A percentile compares a stretch with the other conserved stretches of the same genome.
phyloP scores from a whole-genome alignment of 2,113 vertebrate species.

The Turdus rufiventris region DNA sequence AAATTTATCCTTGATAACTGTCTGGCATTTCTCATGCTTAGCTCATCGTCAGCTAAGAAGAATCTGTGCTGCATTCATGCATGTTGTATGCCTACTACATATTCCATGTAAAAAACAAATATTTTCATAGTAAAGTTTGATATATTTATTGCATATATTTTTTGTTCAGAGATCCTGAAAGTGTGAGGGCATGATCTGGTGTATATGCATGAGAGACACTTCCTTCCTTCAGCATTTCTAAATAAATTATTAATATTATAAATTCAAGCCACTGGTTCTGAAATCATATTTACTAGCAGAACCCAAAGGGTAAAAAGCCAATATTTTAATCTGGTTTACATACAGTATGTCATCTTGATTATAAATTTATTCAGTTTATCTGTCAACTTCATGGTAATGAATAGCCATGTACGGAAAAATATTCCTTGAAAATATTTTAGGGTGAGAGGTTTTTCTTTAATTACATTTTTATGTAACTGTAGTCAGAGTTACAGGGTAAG shows the following conservation, averaged over 20 bases:
- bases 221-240: background rate
- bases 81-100: background rate
- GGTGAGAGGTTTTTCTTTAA: slow-evolving; percentile 49
- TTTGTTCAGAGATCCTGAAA: background rate
- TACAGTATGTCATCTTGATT: slow-evolving; percentile 44
- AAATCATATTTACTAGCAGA: background rate
- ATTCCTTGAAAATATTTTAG: slow-evolving; percentile 57
- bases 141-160: background rate
- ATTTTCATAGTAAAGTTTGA: background rate
- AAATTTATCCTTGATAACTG: background rate
- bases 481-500: slow-evolving; percentile 45
- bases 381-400: slow-evolving; percentile 54
- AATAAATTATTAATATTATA: slow-evolving; percentile 35
- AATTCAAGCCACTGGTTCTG: background rate
- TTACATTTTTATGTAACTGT: slow-evolving; percentile 67
- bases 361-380: slow-evolving; percentile 65
- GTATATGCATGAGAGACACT: background rate
- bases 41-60: background rate
- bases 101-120: background rate
- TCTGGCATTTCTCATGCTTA: background rate
- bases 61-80: background rate
- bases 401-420: slow-evolving; percentile 46
- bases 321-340: slow-evolving; percentile 60
- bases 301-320: slow-evolving; percentile 36
- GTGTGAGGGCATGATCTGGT: background rate